Base-by-base conservation (phyloP, 1,140 invertebrate species). In the Saxidomus purpurata region DNA sequence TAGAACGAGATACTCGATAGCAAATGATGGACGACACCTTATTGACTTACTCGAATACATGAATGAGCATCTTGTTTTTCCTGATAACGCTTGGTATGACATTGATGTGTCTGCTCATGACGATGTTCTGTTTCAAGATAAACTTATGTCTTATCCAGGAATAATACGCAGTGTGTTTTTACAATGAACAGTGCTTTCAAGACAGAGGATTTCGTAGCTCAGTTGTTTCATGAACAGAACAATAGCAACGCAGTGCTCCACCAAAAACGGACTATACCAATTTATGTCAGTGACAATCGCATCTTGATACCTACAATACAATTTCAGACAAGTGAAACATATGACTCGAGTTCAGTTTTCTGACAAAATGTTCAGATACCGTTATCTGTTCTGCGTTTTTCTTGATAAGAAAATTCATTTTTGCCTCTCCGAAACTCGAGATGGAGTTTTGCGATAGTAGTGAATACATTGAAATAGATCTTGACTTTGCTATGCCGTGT, bases 11-110 rank as follows among this genome's bases (percentile, higher is more conserved):
- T 74, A 74, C 69, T 40, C 69, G 34, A 31, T 74, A 6, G 8
- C 17, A 8, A 31, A 74, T 17, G 40, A 74, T n/a, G 52, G 19
- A 55, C 3, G 15, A 19, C 34, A 36, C n/a, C 28, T 74, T 0
- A 74, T 74, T 74, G 69, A 74, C 69, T 25, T 22, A 17, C 31
- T 74, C 22, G 69, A 74, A 43, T 74, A 19, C 40, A 74, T 74
- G 69, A 74, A 36, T 28, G 15, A 13, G 13, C 69, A 74, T 15
- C 25, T 74, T n/a, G 28, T 74, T 6, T 74, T 74, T 43, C 69
- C 69, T 22, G 17, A 13, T 17, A 74, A 74, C 31, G 40, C 69
- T 17, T n/a, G 15, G 34, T 74, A 74, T 36, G 31, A 74, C 34
- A 74, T 74, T 15, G 69, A 74, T 74, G 69, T 74, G 40, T 36